Conservation (phyloP, 2,888 invertebrate species). For the Synanthedon formicaeformis region DNA sequence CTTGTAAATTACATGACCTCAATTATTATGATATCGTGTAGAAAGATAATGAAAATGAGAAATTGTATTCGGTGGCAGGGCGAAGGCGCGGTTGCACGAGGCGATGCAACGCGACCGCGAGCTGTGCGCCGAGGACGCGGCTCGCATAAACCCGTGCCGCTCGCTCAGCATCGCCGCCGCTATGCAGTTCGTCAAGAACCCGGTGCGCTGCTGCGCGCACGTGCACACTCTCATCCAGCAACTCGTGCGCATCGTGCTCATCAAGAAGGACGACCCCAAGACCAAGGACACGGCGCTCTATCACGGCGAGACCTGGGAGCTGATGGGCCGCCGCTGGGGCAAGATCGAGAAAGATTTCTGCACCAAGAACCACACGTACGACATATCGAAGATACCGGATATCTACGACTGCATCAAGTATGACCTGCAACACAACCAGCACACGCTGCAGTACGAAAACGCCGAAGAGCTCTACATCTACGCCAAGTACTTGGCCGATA, state of each 20-base stretch:
- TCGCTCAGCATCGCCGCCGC: slow-evolving; percentile 93
- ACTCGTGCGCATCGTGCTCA: slow-evolving; percentile 85
- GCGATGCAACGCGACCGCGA: slow-evolving; percentile 91
- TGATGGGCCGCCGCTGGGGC: slow-evolving; percentile 97
- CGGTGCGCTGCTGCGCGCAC: slow-evolving; percentile 91
- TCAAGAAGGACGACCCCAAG: slow-evolving; percentile 89
- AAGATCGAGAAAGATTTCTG: slow-evolving; percentile 99
- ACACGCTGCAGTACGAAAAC: slow-evolving; percentile 91
- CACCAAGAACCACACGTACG: slow-evolving; percentile 91
- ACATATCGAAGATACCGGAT: slow-evolving; percentile 99
- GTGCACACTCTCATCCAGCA: slow-evolving; percentile 90
- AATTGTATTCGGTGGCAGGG: slow-evolving; percentile 67
- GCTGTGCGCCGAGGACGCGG: slow-evolving; percentile 85
- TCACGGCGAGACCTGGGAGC: slow-evolving; percentile 98
- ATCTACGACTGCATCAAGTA: slow-evolving; percentile 99
- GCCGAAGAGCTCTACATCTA: slow-evolving; percentile 94
- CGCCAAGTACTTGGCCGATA: slow-evolving; percentile 97
- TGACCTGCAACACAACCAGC: slow-evolving; percentile 97
- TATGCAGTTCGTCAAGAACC: slow-evolving; percentile 95
- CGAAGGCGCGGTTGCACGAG: slow-evolving; percentile 94
- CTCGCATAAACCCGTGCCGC: slow-evolving; percentile 90
- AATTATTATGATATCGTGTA: too few species aligned
- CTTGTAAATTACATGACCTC: too few species aligned
- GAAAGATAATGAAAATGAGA: background rate
- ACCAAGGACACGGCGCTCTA: slow-evolving; percentile 94